Evolutionary conservation across 2,113 vertebrate genomes (phyloP).

Genomic region (Chaetorhynchus papuensis): DNA sequence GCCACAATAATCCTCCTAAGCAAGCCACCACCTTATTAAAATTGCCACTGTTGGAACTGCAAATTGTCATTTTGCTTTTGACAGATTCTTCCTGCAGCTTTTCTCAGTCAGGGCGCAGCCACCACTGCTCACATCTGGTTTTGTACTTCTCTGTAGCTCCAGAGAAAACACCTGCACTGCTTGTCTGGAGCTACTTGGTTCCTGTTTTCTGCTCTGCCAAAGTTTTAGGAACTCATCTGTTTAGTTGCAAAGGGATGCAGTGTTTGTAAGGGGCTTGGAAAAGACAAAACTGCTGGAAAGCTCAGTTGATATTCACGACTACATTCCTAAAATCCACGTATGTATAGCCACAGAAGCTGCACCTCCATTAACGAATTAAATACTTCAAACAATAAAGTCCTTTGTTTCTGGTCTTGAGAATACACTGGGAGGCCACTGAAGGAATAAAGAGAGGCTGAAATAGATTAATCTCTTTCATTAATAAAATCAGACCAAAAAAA

Average conservation of each 20-base stretch:
- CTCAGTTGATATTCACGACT: neutral
- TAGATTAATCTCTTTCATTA: neutral
- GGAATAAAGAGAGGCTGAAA: slow-evolving; percentile 1
- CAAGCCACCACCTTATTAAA: neutral
- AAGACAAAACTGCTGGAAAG: neutral
- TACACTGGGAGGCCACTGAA: neutral
- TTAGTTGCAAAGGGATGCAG: neutral
- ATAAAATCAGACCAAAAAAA: neutral
- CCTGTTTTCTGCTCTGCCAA: neutral
- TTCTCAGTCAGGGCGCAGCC: neutral
- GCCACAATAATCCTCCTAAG: neutral
- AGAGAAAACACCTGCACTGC: neutral
- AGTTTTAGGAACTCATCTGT: neutral
- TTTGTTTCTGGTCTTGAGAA: neutral
- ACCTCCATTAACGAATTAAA: neutral
- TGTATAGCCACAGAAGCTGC: neutral
- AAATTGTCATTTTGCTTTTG: neutral
- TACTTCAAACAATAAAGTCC: neutral
- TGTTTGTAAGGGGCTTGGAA: neutral
- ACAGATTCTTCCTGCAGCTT: neutral
- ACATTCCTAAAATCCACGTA: neutral
- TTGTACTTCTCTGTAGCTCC: neutral
- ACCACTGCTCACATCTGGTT: neutral
- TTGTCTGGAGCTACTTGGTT: neutral
- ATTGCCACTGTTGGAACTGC: neutral